These are phyloP conservation scores for Cossypha polioptera DNA, from an alignment of 2,797 vertebrate genomes.

Conservation along the genomic window DNA sequence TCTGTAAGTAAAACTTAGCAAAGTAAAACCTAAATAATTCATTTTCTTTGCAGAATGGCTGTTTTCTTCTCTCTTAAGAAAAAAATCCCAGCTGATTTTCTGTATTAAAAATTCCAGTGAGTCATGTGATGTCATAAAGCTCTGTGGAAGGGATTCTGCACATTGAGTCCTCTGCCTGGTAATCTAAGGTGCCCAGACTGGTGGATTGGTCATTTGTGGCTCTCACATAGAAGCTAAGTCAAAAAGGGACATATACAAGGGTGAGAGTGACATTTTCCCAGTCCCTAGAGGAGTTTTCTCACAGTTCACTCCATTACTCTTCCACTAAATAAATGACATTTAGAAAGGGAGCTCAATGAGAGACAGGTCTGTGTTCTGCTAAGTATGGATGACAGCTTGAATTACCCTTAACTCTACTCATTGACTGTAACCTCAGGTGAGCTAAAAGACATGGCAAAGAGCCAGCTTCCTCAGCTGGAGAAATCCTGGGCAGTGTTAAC, in stretches of 20 bases:
- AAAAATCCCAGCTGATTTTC: not conserved
- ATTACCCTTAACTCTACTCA: not conserved
- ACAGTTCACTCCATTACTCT: not conserved
- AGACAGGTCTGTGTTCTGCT: not conserved
- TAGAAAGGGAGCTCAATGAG: not conserved
- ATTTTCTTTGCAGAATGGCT: not conserved
- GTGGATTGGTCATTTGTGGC: not conserved
- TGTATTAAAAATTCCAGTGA: not conserved
- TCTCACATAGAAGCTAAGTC: not conserved
- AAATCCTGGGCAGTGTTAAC: not conserved
- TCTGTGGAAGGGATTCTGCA: not conserved
- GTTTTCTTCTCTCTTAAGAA: not conserved
- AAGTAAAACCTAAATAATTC: not conserved
- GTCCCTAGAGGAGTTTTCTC: not conserved
- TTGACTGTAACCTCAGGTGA: not conserved
- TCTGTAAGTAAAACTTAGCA: not conserved
- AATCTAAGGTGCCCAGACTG: not conserved
- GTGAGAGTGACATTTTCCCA: not conserved
- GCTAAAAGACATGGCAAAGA: not conserved
- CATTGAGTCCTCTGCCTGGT: not conserved
- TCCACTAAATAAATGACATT: not conserved
- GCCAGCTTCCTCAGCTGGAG: not conserved
- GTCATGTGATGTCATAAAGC: not conserved
- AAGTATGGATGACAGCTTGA: not conserved
- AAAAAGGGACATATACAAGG: not conserved